Percentiles rank a stretch among this genome's conserved stretches.
Conservation (phyloP, 2,113 vertebrate genomes). For the Mionectes macconnelli region DNA sequence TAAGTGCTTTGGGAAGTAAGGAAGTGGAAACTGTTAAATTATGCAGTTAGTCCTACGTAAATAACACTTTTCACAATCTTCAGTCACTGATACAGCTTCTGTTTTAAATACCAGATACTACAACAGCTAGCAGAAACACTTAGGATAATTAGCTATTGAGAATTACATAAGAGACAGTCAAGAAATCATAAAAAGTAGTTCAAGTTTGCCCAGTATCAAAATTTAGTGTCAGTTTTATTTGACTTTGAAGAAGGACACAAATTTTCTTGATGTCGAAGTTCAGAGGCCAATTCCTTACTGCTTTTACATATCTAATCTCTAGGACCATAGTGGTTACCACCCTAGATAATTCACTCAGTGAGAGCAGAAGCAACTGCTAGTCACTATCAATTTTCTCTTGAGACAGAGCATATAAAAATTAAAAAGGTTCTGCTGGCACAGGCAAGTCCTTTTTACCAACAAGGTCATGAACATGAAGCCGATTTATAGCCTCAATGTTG, state of each 20-base stretch:
- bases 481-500: neutral
- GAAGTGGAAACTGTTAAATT: neutral
- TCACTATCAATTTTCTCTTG: neutral
- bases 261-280: neutral
- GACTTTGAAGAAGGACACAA: neutral
- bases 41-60: neutral
- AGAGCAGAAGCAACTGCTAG: neutral
- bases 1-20: neutral
- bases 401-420: neutral
- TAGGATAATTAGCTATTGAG: neutral
- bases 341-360: neutral
- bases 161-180: neutral
- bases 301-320: neutral
- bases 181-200: neutral
- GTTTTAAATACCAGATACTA: neutral
- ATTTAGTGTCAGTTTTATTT: neutral
- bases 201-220: neutral
- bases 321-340: neutral
- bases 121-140: neutral
- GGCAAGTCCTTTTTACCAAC: neutral
- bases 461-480: neutral
- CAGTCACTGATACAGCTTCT: neutral
- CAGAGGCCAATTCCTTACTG: neutral
- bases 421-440: neutral
- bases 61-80: neutral